These are phyloP conservation scores for Charaxes varanes DNA, from an alignment of 1,140 invertebrate species.

Conservation along the genomic window DNA sequence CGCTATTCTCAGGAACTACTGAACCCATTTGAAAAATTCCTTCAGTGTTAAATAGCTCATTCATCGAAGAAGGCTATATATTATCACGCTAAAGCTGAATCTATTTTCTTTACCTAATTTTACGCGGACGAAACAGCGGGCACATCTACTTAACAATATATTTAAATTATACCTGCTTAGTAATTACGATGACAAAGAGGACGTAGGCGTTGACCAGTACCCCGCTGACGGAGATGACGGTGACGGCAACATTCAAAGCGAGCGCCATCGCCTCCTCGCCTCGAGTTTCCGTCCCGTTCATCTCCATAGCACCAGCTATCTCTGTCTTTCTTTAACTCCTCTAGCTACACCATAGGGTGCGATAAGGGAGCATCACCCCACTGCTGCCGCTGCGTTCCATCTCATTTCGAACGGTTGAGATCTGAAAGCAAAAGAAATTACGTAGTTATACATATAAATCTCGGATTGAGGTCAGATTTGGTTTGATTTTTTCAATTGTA, in stretches of 20 bases:
- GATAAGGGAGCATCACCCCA: conserved; percentile 38
- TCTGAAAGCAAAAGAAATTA: conserved; percentile 25
- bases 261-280: conserved; percentile 70
- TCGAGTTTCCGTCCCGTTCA: conserved; percentile 61
- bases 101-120: too few relatives aligned
- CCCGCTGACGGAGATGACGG: conserved; percentile 75
- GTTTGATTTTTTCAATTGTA: too few relatives aligned
- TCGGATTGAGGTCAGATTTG: too few relatives aligned
- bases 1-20: too few relatives aligned
- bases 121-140: too few relatives aligned
- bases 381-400: conserved; percentile 58
- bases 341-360: conserved; percentile 27
- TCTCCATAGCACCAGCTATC: conserved; percentile 35
- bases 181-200: conserved; percentile 73
- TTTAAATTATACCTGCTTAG: conserved; percentile 28
- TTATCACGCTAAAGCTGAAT: too few relatives aligned
- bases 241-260: conserved; percentile 75
- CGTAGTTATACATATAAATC: too few relatives aligned
- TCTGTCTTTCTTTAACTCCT: conserved; percentile 26
- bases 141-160: too few relatives aligned
- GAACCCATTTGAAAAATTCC: too few relatives aligned
- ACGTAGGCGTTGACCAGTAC: conserved; percentile 77
- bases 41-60: too few relatives aligned
- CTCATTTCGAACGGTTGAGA: conserved; percentile 33
- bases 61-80: too few relatives aligned